phyloP scores from a whole-genome alignment of 2,797 vertebrate species.

The Diceros bicornis region DNA sequence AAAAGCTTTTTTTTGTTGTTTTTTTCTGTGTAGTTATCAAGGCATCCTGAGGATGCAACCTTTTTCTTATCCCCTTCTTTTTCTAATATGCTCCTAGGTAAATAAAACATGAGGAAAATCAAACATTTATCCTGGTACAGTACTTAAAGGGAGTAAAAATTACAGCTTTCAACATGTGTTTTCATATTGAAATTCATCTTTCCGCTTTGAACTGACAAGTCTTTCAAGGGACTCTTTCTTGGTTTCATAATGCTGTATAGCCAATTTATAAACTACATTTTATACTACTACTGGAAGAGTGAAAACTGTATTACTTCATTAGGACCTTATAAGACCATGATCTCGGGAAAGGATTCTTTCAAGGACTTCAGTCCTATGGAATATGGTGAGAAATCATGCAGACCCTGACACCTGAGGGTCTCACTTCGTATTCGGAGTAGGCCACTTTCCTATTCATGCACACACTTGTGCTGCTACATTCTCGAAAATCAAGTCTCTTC shows the following conservation, averaged over 20 bases:
- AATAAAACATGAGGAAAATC: not conserved
- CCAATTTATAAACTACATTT: not conserved
- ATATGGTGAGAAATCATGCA: conserved; percentile 53
- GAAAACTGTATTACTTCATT: conserved; percentile 64
- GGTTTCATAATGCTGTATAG: conserved; percentile 57
- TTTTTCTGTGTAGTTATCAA: not conserved
- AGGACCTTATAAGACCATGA: conserved; percentile 23
- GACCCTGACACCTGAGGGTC: conserved; percentile 11
- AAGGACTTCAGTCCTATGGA: not conserved
- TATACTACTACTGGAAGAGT: not conserved
- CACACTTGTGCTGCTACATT: conserved; percentile 16
- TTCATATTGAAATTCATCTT: conserved; percentile 61
- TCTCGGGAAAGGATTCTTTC: conserved; percentile 21
- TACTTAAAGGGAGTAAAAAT: not conserved
- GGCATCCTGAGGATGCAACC: not conserved
- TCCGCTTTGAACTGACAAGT: conserved; percentile 30
- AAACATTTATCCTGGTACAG: not conserved
- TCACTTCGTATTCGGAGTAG: not conserved
- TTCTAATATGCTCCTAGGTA: not conserved
- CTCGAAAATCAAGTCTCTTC: not conserved
- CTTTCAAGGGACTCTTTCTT: conserved; percentile 29
- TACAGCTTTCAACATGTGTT: conserved; percentile 45
- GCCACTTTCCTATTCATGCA: not conserved
- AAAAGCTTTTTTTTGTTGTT: conserved; percentile 77
- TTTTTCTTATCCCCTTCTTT: not conserved